Percentiles rank a stretch among this genome's conserved stretches.
phyloP scores from a whole-genome alignment of 2,797 vertebrate genomes.

The Iguana delicatissima region DNA sequence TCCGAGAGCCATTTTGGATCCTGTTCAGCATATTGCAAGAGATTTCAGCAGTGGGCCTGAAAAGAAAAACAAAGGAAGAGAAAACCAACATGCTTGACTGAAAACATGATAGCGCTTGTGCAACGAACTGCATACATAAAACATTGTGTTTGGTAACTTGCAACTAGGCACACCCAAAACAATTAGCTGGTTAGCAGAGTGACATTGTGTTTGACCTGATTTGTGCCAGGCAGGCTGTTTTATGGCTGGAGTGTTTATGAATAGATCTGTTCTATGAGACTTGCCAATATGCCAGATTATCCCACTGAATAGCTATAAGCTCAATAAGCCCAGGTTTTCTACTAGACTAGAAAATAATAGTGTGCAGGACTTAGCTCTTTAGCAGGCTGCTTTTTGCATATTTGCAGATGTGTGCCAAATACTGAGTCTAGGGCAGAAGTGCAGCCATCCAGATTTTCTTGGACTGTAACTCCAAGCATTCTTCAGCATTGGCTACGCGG shows the following conservation, averaged over 20 bases:
- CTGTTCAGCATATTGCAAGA: slow-evolving; percentile 4
- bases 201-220: slow-evolving; percentile 13
- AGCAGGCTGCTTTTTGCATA: not conserved
- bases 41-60: not conserved
- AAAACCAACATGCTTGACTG: slow-evolving; percentile 21
- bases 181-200: slow-evolving; percentile 13
- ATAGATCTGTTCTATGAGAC: not conserved
- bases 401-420: not conserved
- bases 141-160: slow-evolving; percentile 16
- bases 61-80: slow-evolving; percentile 12
- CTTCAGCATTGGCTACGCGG: not conserved
- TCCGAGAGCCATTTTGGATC: not conserved
- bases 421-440: not conserved
- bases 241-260: not conserved
- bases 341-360: not conserved
- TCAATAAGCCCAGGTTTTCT: not conserved
- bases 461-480: not conserved
- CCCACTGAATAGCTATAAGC: not conserved
- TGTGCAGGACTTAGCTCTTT: not conserved
- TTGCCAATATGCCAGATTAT: not conserved
- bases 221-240: not conserved
- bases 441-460: no score
- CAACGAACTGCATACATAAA: not conserved
- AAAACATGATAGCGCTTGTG: slow-evolving; percentile 29
- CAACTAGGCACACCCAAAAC: slow-evolving; percentile 13